Base-by-base conservation (phyloP, 2,797 vertebrate genomes). In the Paratrypauchen microcephalus region DNA sequence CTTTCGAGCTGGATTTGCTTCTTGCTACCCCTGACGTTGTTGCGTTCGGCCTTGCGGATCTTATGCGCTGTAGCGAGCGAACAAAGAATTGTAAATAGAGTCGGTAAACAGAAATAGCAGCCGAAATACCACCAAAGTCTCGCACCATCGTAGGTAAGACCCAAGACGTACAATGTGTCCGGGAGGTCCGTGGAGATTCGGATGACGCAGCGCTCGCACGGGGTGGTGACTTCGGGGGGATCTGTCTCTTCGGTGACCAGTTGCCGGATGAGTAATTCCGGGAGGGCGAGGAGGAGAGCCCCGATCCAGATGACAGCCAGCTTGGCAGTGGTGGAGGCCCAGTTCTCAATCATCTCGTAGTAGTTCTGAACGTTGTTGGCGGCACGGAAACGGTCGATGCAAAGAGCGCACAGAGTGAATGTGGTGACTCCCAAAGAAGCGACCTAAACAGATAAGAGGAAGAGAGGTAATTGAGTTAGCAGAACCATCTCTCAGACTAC, bases 351-450 rank as follows among this genome's bases (percentile, higher is more conserved):
- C 95, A 98, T 98, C 90, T 99, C 98, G 0, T 99, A 99, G 77
- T 99, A 98, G 97, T 99, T 98, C 91, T 98, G 98, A 52, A 98
- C 97, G 0, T 98, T 99, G 83, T 97, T 98, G 84, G 98, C 97
- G 0, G 97, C 97, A 0, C 97, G 96, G 77, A 98, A 99, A 0
- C 98, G 96, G 87, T 99, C 97, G 1, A 99, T 98, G 86, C 98
- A 99, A 52, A 99, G 95, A 0, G 98, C 98, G 0, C 97, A 99
- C 9, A 99, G 88, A 0, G 98, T 99, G 91, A 99, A 99, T 0
- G 98, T 99, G 18, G 97, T 97, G 67, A 99, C 96, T 21, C 98
- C 98, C 0, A 99, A 92, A 7, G 97, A 98, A 0, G 96, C 96
- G 41, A 99, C 96, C 97, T 99, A 91, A 52, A 68, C 36, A 76